Base-by-base conservation (phyloP, 2,888 invertebrate species). In the Dryocosmus kuriphilus region DNA sequence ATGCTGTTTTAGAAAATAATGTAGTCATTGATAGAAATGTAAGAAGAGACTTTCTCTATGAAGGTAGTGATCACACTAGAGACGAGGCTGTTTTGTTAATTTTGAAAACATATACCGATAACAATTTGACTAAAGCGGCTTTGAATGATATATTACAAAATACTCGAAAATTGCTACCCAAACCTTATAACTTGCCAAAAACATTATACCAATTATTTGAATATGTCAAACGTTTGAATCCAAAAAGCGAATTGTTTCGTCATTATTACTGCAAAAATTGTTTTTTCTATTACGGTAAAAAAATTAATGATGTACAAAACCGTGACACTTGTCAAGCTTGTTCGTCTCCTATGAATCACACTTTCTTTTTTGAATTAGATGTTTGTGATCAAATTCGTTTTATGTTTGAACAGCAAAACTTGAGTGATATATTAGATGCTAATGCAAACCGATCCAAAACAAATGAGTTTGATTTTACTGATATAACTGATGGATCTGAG, bases 401-500 rank as follows among this genome's bases (percentile, higher is more conserved):
- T 46, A 46, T 46, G 46, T 46, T 46, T 46, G 46, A 46, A 46
- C 46, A 46, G 16, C 5, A 46, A 46, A 46, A 46, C 19, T 46
- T 46, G 46, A 46, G 46, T 46, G 46, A 46, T 7, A 46, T 46
- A 46, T 46, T 14, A 46, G 46, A 46, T 46, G 3, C 14, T 14
- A 46, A 19, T 46, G 1, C 1, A 46, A 19, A 5, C 7, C 7
- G 46, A 46, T 14, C 3, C 19, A 46, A 46, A 46, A 3, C 16
- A 14, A 19, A 7, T 16, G 2, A 46, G 7, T 14, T 2, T 19
- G 46, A 46, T 46, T 46, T 46, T 19, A 46, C 61, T 16, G 74
- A 80, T 51, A 75, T 80, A 8, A 79, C 63, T 2, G 77, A 80
- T 76, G 77, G 81, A 2, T 74, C 73, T 1, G 79, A 82, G 35